Percentiles rank a stretch among this genome's conserved stretches.
phyloP scores from a whole-genome alignment of 2,888 invertebrate species.

The Polietes domitor region DNA sequence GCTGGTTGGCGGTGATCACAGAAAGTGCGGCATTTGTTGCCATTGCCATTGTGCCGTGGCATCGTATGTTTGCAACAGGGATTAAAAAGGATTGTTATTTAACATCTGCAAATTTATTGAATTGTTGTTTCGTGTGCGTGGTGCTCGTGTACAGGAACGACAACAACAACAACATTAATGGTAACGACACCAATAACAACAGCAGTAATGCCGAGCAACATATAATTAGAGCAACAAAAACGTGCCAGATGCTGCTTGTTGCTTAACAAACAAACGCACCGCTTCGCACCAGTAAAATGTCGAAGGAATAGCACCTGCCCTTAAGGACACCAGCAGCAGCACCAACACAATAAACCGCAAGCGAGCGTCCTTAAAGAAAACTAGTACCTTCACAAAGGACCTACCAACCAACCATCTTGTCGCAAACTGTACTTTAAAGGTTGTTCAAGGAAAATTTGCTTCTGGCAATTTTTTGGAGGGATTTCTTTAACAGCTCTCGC shows the following conservation, averaged over 20 bases:
- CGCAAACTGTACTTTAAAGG: background rate
- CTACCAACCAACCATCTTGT: too few relatives aligned
- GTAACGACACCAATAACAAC: constrained; percentile 11
- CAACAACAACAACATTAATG: constrained; percentile 4
- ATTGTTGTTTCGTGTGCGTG: constrained; percentile 9
- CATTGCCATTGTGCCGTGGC: background rate
- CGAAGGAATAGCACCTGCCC: background rate
- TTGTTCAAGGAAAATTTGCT: background rate
- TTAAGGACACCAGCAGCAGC: background rate
- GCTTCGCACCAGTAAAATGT: background rate
- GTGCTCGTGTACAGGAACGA: constrained; percentile 28
- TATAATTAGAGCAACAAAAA: constrained; percentile 37
- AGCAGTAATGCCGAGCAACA: background rate
- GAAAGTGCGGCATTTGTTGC: background rate
- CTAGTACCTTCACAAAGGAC: too few relatives aligned
- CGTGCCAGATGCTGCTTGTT: constrained; percentile 29
- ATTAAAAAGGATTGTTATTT: constrained; percentile 52
- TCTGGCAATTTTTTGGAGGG: too few relatives aligned
- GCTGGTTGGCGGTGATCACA: background rate
- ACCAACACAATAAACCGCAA: background rate
- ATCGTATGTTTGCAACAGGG: background rate
- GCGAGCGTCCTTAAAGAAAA: background rate
- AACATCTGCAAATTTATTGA: constrained; percentile 54
- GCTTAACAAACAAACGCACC: background rate
- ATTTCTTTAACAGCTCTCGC: too few relatives aligned